phyloP scores from a whole-genome alignment of 1,140 invertebrate species.

The Neodiprion pinetum region DNA sequence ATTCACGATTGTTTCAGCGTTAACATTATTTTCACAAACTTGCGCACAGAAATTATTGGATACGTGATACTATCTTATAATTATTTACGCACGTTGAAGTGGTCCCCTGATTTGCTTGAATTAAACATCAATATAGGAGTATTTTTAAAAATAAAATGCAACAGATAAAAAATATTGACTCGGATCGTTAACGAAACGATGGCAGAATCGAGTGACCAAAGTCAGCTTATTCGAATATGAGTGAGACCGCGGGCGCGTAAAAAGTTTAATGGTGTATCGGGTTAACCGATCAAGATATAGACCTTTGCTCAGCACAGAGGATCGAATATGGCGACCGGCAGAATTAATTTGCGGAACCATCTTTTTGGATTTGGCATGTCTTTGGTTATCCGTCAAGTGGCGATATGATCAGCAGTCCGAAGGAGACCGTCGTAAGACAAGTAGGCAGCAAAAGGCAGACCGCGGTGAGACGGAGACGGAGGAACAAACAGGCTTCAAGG shows the following conservation, averaged over 20 bases:
- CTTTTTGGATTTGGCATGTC: background rate
- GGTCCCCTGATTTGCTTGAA: too few relatives aligned
- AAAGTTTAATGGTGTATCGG: background rate
- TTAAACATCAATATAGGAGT: too few relatives aligned
- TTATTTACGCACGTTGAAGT: too few relatives aligned
- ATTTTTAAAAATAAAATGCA: too few relatives aligned
- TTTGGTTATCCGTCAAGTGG: slow-evolving; percentile 5
- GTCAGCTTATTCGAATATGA: too few relatives aligned
- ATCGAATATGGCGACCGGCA: background rate
- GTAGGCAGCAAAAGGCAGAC: background rate
- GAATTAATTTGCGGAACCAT: slow-evolving; percentile 5
- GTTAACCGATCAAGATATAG: background rate
- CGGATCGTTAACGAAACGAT: too few relatives aligned
- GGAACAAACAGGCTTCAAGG: background rate
- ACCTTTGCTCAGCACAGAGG: background rate
- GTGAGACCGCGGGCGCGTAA: too few relatives aligned
- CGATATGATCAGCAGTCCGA: background rate
- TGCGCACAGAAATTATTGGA: too few relatives aligned
- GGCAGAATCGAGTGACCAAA: too few relatives aligned
- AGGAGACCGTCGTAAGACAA: background rate
- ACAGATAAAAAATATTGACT: too few relatives aligned
- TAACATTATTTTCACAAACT: too few relatives aligned
- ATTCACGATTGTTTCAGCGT: background rate
- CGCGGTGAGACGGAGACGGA: background rate
- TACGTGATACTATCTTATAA: too few relatives aligned